Evolutionary conservation across 2,888 invertebrate species (phyloP), one percentile per base, ranked within the genome.

Genomic region (Acrobeloides nanus): DNA sequence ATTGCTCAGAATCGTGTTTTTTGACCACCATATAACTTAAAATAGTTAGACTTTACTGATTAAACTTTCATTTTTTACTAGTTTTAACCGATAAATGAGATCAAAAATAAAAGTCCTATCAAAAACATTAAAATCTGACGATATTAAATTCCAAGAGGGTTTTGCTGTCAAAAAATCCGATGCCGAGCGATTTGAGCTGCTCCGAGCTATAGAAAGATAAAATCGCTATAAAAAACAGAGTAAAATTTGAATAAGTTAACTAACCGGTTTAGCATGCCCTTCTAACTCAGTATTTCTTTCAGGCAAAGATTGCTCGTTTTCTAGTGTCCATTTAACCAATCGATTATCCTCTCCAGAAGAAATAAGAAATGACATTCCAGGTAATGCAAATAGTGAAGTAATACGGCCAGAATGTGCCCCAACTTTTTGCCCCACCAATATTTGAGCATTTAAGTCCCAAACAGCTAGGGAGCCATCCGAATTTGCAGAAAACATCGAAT

Each of bases 331-430:
- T 26, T 78, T 74, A 67, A 76, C 57, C 3, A 70, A 42, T 5
- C 64, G 62, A 35, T 73, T 74, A 49, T 74, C 74, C 2, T 33
- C 38, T 0, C 68, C 66, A 6, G 62, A 53, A 10, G 68, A 63
- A 31, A 70, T 48, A 57, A 65, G 27, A 39, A 51, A 52, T 0
- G 93, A 90, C 74, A 97, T 90, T 47, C 83, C 84, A 38, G 85
- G 84, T 38, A 95, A 78, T 76, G 86, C 92, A 59, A 83, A 79
- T 64, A 90, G 76, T 0, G 90, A 88, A 8, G 83, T 82, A 3
- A 95, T 84, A 10, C 82, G 75, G 1, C 79, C 80, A 37, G 80
- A 38, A 73, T 97, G 97, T 1, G 88, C 89, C 33, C 81, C 78
- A 39, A 84, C 78, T 18, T 90, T 76, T 75, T 90, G 90, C 51